Evolutionary conservation across 2,113 vertebrate genomes (phyloP).

Genomic region (Cheilinus undulatus): DNA sequence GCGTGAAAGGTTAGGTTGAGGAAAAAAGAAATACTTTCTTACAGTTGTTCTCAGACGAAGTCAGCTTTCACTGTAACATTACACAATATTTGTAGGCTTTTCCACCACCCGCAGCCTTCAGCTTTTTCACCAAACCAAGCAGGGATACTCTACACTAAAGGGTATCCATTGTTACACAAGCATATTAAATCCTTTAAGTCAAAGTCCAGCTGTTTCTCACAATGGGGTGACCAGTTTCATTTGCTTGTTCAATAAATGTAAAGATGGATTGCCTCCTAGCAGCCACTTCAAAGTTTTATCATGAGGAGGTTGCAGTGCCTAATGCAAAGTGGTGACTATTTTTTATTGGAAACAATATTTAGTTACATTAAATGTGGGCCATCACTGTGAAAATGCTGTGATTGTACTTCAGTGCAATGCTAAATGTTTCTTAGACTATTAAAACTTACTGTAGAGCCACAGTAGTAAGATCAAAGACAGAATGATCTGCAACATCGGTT

Average conservation of each 20-base stretch:
- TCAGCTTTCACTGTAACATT: conserved; percentile 27
- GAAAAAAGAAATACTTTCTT: conserved; percentile 8
- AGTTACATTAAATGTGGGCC: conserved; percentile 17
- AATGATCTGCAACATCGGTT: too few relatives aligned
- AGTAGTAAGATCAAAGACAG: too few relatives aligned
- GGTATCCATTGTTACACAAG: conserved; percentile 55
- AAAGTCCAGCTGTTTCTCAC: conserved; percentile 31
- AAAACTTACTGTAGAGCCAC: too few relatives aligned
- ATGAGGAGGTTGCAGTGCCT: not conserved
- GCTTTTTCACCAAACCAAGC: conserved; percentile 24
- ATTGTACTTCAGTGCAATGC: conserved; percentile 4
- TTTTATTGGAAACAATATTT: not conserved
- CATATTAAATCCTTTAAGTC: conserved; percentile 49
- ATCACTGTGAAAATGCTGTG: conserved; percentile 14
- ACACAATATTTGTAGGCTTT: conserved; percentile 16
- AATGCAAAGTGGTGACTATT: not conserved
- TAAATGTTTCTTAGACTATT: not conserved
- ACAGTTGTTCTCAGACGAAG: conserved; percentile 35
- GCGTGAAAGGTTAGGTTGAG: conserved; percentile 19
- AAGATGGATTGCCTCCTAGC: conserved; percentile 11
- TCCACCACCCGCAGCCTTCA: conserved; percentile 15
- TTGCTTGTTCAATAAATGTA: conserved; percentile 34
- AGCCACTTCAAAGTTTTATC: not conserved
- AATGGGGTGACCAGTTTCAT: conserved; percentile 15
- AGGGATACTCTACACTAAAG: conserved; percentile 43